Percentiles rank a stretch among this genome's conserved stretches.
Conservation (phyloP, 1,140 invertebrate genomes). For the Whitmania pigra region DNA sequence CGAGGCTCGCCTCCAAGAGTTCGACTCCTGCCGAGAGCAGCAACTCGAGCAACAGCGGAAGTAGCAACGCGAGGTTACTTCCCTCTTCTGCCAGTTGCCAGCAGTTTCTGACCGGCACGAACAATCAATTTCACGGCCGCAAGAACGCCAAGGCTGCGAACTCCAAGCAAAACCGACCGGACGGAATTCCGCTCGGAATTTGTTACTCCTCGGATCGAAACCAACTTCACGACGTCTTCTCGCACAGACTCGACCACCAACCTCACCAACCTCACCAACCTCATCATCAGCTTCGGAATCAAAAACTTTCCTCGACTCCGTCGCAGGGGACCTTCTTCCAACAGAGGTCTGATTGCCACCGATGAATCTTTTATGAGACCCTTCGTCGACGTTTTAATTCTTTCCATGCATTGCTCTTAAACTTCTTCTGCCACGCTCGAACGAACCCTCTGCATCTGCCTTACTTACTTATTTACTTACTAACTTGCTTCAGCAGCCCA, state of each 20-base stretch:
- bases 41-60: conserved; percentile 10
- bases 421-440: too few species aligned
- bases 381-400: too few species aligned
- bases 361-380: too few species aligned
- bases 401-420: too few species aligned
- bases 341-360: too few species aligned
- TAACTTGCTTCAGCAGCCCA: too few species aligned
- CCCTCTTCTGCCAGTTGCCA: conserved; percentile 4
- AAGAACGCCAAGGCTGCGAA: not conserved
- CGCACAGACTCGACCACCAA: not conserved
- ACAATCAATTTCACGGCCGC: not conserved
- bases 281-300: not conserved
- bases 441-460: too few species aligned
- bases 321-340: too few species aligned
- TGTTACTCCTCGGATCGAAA: not conserved
- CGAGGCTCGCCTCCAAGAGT: not conserved
- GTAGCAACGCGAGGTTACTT: conserved; percentile 8
- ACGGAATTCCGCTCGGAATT: not conserved
- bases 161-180: not conserved
- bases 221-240: not conserved
- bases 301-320: too few species aligned
- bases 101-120: not conserved
- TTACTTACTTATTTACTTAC: too few species aligned
- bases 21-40: conserved; percentile 6
- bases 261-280: not conserved